Evolutionary conservation across 2,888 invertebrate species (phyloP).

Genomic region (Saturnia pavonia): DNA sequence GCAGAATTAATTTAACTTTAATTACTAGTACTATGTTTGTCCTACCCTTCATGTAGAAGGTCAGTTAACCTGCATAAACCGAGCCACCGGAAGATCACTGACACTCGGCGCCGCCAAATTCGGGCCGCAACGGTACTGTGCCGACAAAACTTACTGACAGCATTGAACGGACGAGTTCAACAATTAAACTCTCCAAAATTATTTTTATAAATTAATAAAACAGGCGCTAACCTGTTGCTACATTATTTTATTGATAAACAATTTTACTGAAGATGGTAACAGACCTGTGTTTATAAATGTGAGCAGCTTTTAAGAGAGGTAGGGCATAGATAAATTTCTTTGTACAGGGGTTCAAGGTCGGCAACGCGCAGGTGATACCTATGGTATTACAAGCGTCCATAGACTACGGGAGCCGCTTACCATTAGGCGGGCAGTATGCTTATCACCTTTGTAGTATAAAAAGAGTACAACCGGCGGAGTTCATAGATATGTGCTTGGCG

Average conservation of each 20-base stretch:
- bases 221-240: background rate
- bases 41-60: slow-evolving; percentile 19
- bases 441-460: too few relatives aligned
- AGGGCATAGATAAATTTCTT: too few relatives aligned
- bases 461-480: too few relatives aligned
- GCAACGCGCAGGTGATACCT: too few relatives aligned
- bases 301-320: too few relatives aligned
- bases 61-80: slow-evolving; percentile 28
- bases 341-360: too few relatives aligned
- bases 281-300: background rate
- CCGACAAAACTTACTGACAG: slow-evolving; percentile 60
- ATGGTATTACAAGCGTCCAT: too few relatives aligned
- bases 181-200: background rate
- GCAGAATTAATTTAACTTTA: slow-evolving; percentile 9
- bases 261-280: background rate
- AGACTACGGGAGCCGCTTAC: too few relatives aligned
- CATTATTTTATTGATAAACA: background rate
- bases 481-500: too few relatives aligned
- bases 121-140: slow-evolving; percentile 70
- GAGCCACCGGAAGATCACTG: slow-evolving; percentile 73
- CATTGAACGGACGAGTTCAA: slow-evolving; percentile 29
- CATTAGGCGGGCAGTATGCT: too few relatives aligned
- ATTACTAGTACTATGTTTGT: slow-evolving; percentile 8
- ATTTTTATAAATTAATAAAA: background rate
- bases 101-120: slow-evolving; percentile 63